phyloP scores from a whole-genome alignment of 2,797 vertebrate species.

The Thamnophis elegans region DNA sequence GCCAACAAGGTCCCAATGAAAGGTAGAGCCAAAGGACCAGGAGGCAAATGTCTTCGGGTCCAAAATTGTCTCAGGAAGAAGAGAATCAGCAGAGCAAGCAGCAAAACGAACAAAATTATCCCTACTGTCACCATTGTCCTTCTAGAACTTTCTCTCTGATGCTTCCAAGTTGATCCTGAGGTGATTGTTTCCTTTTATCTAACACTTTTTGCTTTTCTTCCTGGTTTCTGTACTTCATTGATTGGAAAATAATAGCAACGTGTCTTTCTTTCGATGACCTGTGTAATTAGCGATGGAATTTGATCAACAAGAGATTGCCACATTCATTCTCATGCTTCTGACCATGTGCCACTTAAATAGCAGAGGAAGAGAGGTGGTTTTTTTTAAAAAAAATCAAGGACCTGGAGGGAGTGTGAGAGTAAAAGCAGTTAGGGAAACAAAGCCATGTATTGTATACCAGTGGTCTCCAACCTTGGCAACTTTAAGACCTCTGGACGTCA shows the following conservation, averaged over 20 bases:
- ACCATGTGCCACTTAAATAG: background rate
- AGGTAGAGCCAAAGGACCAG: background rate
- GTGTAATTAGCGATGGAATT: background rate
- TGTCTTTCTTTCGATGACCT: background rate
- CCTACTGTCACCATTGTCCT: background rate
- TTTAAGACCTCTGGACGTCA: no score
- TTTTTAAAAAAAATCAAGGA: background rate
- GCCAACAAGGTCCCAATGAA: background rate
- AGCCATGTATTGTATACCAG: background rate
- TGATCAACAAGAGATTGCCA: background rate
- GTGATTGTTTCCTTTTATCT: background rate
- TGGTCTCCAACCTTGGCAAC: no score
- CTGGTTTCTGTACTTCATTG: background rate
- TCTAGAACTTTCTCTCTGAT: background rate
- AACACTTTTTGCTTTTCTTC: background rate
- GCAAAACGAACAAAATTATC: background rate
- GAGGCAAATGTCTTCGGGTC: background rate
- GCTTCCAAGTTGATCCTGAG: background rate
- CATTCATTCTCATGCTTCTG: background rate
- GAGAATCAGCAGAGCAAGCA: background rate
- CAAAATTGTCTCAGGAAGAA: background rate
- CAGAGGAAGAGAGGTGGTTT: background rate
- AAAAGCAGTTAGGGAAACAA: background rate
- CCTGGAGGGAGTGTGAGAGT: background rate
- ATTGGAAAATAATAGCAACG: background rate